phyloP scores from a whole-genome alignment of 2,113 vertebrate genomes.

The Sprattus sprattus region DNA sequence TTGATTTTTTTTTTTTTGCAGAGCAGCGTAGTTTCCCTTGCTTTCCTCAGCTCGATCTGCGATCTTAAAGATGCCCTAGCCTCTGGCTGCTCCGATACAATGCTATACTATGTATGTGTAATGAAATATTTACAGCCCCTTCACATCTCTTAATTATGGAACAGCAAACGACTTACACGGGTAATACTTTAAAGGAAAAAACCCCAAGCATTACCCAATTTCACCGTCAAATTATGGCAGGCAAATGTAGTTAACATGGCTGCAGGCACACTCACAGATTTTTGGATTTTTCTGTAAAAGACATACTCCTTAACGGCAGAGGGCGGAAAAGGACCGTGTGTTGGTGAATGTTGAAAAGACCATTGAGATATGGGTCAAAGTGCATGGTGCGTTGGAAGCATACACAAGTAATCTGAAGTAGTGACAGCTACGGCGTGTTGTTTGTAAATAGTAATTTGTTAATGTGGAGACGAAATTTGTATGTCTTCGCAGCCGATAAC shows the following conservation, averaged over 20 bases:
- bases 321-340: slow-evolving; percentile 27
- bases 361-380: background rate
- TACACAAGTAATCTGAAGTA: too few relatives aligned
- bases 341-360: background rate
- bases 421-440: background rate
- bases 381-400: background rate
- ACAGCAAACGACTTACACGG: slow-evolving; percentile 6
- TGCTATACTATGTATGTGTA: background rate
- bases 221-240: background rate
- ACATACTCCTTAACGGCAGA: slow-evolving; percentile 34
- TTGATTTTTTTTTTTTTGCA: slow-evolving; percentile 52
- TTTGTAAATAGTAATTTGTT: background rate
- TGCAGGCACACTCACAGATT: background rate
- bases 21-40: background rate
- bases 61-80: background rate
- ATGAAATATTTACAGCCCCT: slow-evolving; percentile 38
- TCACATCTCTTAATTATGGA: slow-evolving; percentile 28
- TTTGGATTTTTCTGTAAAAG: background rate
- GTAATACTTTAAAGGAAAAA: background rate
- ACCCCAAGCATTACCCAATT: background rate
- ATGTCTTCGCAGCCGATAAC: background rate
- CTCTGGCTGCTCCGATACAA: background rate
- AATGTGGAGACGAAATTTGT: background rate
- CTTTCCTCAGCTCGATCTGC: background rate
- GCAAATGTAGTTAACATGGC: background rate